Evolutionary conservation across 1,140 invertebrate genomes (phyloP).

Genomic region (Hormaphis cornu): DNA sequence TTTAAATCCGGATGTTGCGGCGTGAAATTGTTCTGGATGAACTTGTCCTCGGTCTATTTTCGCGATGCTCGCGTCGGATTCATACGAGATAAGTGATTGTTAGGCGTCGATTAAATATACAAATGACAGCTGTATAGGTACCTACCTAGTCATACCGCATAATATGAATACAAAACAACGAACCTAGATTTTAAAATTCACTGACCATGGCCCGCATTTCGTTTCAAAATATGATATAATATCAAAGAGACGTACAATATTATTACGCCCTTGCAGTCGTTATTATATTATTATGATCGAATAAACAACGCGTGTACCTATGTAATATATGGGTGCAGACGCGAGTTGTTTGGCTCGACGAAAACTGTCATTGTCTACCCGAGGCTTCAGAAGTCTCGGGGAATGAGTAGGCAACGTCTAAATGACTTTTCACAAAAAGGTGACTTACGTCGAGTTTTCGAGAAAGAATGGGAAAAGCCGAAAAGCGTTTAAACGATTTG

Average conservation of each 20-base stretch:
- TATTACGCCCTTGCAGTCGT: constrained; percentile 13
- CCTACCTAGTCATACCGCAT: no score
- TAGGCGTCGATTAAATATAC: not conserved
- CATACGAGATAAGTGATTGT: not conserved
- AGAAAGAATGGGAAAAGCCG: no score
- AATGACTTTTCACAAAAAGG: no score
- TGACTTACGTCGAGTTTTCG: no score
- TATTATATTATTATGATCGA: constrained; percentile 6
- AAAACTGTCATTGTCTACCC: no score
- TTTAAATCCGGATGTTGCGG: not conserved
- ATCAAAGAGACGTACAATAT: not conserved
- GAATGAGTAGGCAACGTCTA: no score
- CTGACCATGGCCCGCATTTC: constrained; percentile 21
- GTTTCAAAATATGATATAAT: constrained; percentile 29
- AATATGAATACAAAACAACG: constrained; percentile 8
- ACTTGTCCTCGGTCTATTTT: not conserved
- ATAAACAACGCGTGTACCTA: not conserved
- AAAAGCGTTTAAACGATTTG: no score
- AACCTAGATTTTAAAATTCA: constrained; percentile 32
- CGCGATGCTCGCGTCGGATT: not conserved
- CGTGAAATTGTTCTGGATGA: not conserved
- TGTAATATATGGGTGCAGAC: no score
- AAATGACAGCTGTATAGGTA: no score
- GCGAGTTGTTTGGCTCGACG: no score
- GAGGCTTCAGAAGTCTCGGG: no score